Conservation (phyloP, 2,888 invertebrate species). For the Mermis nigrescens region DNA sequence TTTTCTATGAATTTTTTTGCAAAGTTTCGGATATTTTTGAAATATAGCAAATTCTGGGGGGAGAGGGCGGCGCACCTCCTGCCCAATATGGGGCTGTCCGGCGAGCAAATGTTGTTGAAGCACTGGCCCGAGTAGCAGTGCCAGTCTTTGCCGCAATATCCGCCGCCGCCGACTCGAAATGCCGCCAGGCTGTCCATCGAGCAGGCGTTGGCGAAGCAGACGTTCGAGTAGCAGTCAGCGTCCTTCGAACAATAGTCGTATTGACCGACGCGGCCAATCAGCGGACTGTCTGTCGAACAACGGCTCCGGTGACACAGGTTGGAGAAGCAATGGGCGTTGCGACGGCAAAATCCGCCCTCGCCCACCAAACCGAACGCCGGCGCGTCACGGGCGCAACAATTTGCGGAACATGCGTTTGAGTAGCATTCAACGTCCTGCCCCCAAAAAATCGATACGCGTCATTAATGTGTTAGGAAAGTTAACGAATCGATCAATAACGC, state of each 20-base stretch:
- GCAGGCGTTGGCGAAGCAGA: not conserved
- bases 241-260: not conserved
- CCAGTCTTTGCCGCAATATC: not conserved
- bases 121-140: not conserved
- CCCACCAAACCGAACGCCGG: slow-evolving; percentile 1
- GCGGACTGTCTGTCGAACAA: not conserved
- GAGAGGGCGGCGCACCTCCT: too few species aligned
- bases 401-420: not conserved
- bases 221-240: not conserved
- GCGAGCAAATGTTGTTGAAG: not conserved
- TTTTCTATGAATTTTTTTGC: too few species aligned
- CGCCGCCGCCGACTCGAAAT: not conserved
- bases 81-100: not conserved
- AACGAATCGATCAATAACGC: too few species aligned
- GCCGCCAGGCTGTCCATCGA: not conserved
- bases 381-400: not conserved
- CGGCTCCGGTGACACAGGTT: not conserved
- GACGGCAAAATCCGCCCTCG: not conserved
- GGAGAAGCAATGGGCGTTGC: not conserved
- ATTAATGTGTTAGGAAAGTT: not conserved
- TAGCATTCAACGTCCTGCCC: not conserved
- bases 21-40: too few species aligned
- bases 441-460: not conserved
- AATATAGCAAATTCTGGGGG: too few species aligned
- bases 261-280: not conserved